Evolutionary conservation across 2,113 vertebrate species (phyloP), one percentile per base, ranked within the genome.

Genomic region (Chaetorhynchus papuensis): DNA sequence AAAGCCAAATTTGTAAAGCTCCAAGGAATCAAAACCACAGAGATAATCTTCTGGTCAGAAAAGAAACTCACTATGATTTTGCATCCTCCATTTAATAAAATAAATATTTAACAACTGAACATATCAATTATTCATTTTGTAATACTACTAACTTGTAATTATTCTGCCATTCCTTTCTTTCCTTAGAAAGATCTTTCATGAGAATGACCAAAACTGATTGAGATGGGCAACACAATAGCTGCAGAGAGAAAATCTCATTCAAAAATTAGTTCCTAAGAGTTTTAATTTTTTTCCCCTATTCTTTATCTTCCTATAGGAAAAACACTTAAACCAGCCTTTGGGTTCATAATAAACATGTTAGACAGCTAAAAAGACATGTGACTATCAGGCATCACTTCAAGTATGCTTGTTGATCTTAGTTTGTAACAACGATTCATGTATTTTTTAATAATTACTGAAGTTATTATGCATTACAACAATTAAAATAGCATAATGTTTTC

Each of bases 81-180:
- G 72, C 52, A 88, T 31, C 41, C 61, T 84, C 45, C 69, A 69
- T 96, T 95, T 96, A 97, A 94, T 95, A 93, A 96, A 95, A 95
- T 96, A 95, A 96, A 96, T 96, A 96, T 91, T 94, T 94, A 93
- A 96, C 89, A 94, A 89, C 72, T 16, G 18, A 90, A 89, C 20
- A 21, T 33, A 92, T 96, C 19, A 87, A 95, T 95, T 93, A 96
- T 96, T 97, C 37, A 95, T 95, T 90, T 33, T 75, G 52, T 56
- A 95, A 72, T 65, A 89, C 22, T 28, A 71, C 88, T 87, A 90
- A 88, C 65, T 90, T 83, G 80, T 75, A 75, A 93, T 92, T 77
- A 90, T 33, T 92, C 76, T 96, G 69, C 53, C 64, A 83, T 78
- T 83, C 63, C 23, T 84, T 95, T 69, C 53, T 92, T 59, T 64